These are phyloP conservation scores for Drosophila suboccidentalis DNA, from an alignment of 2,888 invertebrate genomes.

Conservation along the genomic window DNA sequence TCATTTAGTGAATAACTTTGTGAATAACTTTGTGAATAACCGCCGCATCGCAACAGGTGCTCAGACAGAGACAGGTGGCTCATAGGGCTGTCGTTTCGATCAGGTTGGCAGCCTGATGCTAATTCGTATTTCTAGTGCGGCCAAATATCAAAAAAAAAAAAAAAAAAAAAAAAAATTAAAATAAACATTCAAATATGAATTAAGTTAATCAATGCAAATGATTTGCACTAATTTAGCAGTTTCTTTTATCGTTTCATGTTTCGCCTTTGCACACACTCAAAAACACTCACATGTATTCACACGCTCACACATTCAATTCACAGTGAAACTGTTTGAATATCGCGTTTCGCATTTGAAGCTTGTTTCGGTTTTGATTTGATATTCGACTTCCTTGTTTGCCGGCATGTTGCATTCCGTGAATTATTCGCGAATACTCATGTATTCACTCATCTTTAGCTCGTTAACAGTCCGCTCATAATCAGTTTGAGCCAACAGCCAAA, in stretches of 20 bases:
- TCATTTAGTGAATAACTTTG: conserved; percentile 51
- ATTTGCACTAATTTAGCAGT: conserved; percentile 74
- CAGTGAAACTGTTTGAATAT: conserved; percentile 12
- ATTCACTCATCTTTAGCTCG: conserved; percentile 34
- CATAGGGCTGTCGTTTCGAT: conserved; percentile 22
- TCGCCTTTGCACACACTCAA: conserved; percentile 21
- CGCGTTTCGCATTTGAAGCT: conserved; percentile 19
- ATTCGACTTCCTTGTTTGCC: conserved; percentile 52
- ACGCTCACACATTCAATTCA: background rate
- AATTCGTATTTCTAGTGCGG: conserved; percentile 34
- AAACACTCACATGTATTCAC: background rate
- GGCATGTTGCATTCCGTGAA: conserved; percentile 39
- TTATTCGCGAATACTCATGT: conserved; percentile 28
- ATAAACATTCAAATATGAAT: conserved; percentile 65
- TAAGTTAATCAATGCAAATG: conserved; percentile 75
- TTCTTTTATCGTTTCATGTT: conserved; percentile 45
- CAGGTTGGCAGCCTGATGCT: conserved; percentile 34
- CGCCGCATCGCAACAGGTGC: conserved; percentile 64
- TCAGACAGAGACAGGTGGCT: conserved; percentile 8
- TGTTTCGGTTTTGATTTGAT: conserved; percentile 10
- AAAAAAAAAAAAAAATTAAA: conserved; percentile 49
- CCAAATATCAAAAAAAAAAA: conserved; percentile 61
- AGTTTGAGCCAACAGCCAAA: conserved; percentile 23
- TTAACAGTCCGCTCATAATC: conserved; percentile 64
- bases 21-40: conserved; percentile 46